Percentiles rank a stretch among this genome's conserved stretches.
Conservation (phyloP, 2,797 vertebrate species). For the Lepus townsendii region DNA sequence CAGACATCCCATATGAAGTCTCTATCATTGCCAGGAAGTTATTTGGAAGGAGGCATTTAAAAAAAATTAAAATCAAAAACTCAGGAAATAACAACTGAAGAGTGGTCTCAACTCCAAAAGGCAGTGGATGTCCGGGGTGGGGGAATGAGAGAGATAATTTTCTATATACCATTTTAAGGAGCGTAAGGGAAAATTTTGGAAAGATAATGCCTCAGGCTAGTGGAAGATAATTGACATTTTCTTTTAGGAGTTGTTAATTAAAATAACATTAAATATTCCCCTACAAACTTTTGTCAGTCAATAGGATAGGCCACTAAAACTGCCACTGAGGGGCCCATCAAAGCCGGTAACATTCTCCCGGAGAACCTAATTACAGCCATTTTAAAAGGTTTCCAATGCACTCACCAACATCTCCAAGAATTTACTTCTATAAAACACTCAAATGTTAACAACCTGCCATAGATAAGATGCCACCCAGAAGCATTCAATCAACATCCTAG, state of each 20-base stretch:
- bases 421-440: conserved; percentile 82
- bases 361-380: conserved; percentile 88
- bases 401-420: conserved; percentile 81
- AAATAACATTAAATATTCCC: conserved; percentile 87
- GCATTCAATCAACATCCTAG: conserved; percentile 57
- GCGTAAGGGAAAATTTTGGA: conserved; percentile 66
- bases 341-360: conserved; percentile 85
- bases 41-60: conserved; percentile 41
- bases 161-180: conserved; percentile 55
- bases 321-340: conserved; percentile 88
- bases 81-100: conserved; percentile 54
- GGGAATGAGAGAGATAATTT: conserved; percentile 60
- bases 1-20: not conserved
- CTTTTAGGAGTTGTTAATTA: conserved; percentile 90
- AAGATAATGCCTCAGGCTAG: conserved; percentile 80
- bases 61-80: conserved; percentile 52
- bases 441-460: conserved; percentile 80
- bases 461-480: conserved; percentile 48
- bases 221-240: conserved; percentile 88
- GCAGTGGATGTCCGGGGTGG: conserved; percentile 27
- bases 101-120: conserved; percentile 42
- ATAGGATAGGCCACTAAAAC: conserved; percentile 85
- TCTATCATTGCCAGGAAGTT: conserved; percentile 27
- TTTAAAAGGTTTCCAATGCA: conserved; percentile 85
- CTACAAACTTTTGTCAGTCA: conserved; percentile 88